These are phyloP conservation scores for Venustaconcha ellipsiformis DNA, from an alignment of 1,140 invertebrate species.

Conservation along the genomic window DNA sequence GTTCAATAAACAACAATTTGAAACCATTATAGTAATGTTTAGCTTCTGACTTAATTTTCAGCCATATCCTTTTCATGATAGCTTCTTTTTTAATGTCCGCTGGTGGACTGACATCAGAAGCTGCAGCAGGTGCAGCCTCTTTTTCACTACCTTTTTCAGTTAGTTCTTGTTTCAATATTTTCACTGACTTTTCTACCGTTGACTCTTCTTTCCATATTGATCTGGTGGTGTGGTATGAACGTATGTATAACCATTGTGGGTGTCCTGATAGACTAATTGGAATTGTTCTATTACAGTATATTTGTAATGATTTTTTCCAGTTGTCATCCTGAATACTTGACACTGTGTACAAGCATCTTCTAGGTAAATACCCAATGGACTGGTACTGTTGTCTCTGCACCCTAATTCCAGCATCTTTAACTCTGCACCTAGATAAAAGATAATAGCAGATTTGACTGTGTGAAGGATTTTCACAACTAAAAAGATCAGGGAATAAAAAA, in stretches of 20 bases:
- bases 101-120: background rate
- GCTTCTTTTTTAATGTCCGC: conserved; percentile 11
- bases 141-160: conserved; percentile 3
- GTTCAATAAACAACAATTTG: conserved; percentile 19
- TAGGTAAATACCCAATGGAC: no score
- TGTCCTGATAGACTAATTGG: no score
- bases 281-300: no score
- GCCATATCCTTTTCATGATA: background rate
- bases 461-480: no score
- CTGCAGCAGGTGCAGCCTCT: background rate
- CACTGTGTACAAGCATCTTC: no score
- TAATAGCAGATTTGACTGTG: no score
- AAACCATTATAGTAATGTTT: conserved; percentile 22
- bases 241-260: background rate
- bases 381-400: no score
- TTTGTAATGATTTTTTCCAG: no score
- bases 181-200: conserved; percentile 11
- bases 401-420: no score
- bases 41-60: background rate
- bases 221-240: conserved; percentile 14
- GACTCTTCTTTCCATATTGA: conserved; percentile 14
- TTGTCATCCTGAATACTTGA: no score
- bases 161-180: conserved; percentile 12
- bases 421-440: no score
- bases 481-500: no score